These are phyloP conservation scores for Urophycis tenuis DNA, from an alignment of 2,797 vertebrate species.

Conservation along the genomic window DNA sequence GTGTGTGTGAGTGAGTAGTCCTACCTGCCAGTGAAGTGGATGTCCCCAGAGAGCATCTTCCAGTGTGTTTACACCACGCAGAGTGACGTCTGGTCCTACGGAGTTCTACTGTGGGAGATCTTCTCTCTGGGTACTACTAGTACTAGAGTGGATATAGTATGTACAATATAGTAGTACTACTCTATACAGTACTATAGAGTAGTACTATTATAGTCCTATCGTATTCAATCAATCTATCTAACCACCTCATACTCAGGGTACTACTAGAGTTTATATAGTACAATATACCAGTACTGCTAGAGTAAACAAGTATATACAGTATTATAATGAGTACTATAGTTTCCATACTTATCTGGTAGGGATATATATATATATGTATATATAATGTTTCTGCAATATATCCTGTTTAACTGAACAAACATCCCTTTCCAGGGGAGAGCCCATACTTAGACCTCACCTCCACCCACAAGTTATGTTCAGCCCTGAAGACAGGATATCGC, in stretches of 20 bases:
- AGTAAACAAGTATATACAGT: no score
- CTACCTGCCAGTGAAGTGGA: slow-evolving; percentile 93
- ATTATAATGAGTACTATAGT: no score
- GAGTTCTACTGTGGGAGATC: slow-evolving; percentile 95
- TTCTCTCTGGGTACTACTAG: slow-evolving; percentile 83
- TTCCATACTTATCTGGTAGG: neutral
- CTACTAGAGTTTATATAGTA: slow-evolving; percentile 66
- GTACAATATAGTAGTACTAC: neutral
- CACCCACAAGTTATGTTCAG: slow-evolving; percentile 80
- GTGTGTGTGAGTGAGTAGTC: neutral
- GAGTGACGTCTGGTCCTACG: slow-evolving; percentile 97
- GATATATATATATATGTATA: neutral
- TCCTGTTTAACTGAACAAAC: neutral
- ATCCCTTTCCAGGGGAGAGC: slow-evolving; percentile 66
- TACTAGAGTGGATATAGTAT: no score
- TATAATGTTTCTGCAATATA: neutral
- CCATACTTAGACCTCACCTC: slow-evolving; percentile 81
- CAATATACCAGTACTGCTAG: slow-evolving; percentile 17
- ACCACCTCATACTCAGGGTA: slow-evolving; percentile 71
- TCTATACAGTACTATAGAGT: neutral
- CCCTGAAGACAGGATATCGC: slow-evolving; percentile 81
- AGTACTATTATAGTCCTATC: neutral
- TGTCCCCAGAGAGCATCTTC: slow-evolving; percentile 97
- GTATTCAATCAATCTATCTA: no score
- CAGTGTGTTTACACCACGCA: slow-evolving; percentile 93